These are phyloP conservation scores for Venusia cambrica DNA, from an alignment of 2,888 invertebrate species.

Conservation along the genomic window DNA sequence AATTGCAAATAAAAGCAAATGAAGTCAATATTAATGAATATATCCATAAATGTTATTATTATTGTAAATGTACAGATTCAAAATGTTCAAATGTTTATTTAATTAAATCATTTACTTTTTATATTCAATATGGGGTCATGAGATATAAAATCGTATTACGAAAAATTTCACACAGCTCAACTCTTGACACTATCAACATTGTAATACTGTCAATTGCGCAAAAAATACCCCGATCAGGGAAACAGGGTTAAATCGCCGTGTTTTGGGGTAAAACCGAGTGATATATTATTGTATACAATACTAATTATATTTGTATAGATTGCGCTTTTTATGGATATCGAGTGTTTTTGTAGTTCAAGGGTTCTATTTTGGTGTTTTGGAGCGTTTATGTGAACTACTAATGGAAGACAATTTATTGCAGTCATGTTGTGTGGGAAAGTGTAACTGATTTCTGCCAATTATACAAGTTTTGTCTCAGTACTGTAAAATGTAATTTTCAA, in stretches of 20 bases:
- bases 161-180: slow-evolving; percentile 63
- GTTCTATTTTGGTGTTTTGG: slow-evolving; percentile 48
- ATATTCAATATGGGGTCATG: slow-evolving; percentile 48
- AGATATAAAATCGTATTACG: slow-evolving; percentile 46
- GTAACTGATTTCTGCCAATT: slow-evolving; percentile 43
- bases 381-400: slow-evolving; percentile 39
- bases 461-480: no score
- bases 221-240: slow-evolving; percentile 58
- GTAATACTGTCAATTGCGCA: slow-evolving; percentile 56
- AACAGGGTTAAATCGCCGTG: slow-evolving; percentile 71
- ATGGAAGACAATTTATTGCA: slow-evolving; percentile 47
- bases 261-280: slow-evolving; percentile 73
- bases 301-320: slow-evolving; percentile 77
- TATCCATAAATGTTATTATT: no score
- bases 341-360: slow-evolving; percentile 40
- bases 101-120: no score
- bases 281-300: slow-evolving; percentile 62
- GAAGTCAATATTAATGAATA: no score
- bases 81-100: no score
- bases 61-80: no score
- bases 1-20: no score
- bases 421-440: slow-evolving; percentile 45
- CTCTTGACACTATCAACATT: slow-evolving; percentile 67
- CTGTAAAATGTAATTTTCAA: no score
- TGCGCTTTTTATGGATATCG: slow-evolving; percentile 38